phyloP scores from a whole-genome alignment of 2,888 invertebrate genomes.

The Mystacides longicornis region DNA sequence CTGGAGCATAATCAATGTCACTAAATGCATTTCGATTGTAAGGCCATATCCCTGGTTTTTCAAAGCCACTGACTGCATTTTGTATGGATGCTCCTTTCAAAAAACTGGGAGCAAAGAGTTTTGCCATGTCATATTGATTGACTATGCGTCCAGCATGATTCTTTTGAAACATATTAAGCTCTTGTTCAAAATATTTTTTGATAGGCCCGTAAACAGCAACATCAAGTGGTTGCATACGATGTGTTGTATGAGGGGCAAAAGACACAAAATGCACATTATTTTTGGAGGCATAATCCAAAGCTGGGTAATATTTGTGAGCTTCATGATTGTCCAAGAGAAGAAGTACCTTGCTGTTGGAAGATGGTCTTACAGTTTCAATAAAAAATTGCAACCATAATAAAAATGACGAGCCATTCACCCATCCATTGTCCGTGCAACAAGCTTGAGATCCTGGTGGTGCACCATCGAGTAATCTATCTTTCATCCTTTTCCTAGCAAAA shows the following conservation, averaged over 20 bases:
- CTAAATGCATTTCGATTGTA: neutral
- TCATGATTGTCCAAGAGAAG: neutral
- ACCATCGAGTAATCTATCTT: no score
- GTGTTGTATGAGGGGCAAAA: neutral
- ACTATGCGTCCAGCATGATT: neutral
- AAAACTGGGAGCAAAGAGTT: neutral
- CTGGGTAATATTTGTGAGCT: neutral
- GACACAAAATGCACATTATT: neutral
- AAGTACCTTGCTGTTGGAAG: no score
- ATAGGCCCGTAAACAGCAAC: neutral
- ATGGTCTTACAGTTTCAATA: no score
- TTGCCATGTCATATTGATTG: neutral
- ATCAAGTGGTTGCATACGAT: neutral
- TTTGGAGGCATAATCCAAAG: no score
- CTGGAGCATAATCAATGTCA: neutral
- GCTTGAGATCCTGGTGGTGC: no score
- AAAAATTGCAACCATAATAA: no score
- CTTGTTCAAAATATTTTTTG: neutral
- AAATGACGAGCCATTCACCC: no score
- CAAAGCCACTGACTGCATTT: neutral
- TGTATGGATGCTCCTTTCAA: neutral
- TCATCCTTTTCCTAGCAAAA: neutral
- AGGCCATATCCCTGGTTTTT: neutral
- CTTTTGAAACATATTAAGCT: neutral
- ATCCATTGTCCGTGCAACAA: no score